Percentiles rank a stretch among this genome's conserved stretches.
Evolutionary conservation across 2,113 vertebrate species (phyloP).

Genomic region (Prochilodus magdalenae): DNA sequence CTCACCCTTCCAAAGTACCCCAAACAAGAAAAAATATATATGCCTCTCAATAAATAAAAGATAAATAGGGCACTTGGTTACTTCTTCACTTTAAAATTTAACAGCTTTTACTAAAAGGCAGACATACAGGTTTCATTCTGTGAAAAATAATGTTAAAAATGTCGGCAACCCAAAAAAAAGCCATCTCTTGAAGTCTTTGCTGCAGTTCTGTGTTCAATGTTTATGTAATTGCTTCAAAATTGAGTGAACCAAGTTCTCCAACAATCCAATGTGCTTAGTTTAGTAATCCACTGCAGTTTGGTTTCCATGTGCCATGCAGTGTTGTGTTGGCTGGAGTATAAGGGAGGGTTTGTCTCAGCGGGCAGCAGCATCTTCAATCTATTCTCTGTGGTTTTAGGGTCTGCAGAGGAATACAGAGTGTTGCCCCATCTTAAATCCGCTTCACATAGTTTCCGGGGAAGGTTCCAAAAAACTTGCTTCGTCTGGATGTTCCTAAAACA

Average conservation of each 20-base stretch:
- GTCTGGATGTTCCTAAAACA: conserved; percentile 86
- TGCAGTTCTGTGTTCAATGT: conserved; percentile 11
- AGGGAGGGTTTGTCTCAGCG: background rate
- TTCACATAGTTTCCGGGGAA: conserved; percentile 93
- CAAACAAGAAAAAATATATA: conserved; percentile 42
- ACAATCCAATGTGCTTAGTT: conserved; percentile 21
- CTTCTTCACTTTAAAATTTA: conserved; percentile 46
- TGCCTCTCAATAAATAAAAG: conserved; percentile 53
- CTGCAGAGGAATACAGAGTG: background rate
- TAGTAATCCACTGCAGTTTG: conserved; percentile 18
- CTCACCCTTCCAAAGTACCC: conserved; percentile 30
- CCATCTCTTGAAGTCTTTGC: conserved; percentile 28
- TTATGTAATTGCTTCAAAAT: conserved; percentile 10
- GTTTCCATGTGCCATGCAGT: conserved; percentile 29
- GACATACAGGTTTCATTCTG: conserved; percentile 4
- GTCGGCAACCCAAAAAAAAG: conserved; percentile 38
- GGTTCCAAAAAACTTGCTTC: conserved; percentile 91
- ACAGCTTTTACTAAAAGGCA: conserved; percentile 26
- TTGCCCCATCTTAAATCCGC: conserved; percentile 75
- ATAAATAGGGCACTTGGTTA: conserved; percentile 58
- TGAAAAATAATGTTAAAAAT: conserved; percentile 39
- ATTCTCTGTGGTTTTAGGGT: background rate
- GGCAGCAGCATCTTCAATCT: background rate
- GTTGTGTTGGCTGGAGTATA: conserved; percentile 3
- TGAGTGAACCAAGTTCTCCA: background rate